phyloP scores from a whole-genome alignment of 2,797 vertebrate species.

The Eospalax fontanierii region DNA sequence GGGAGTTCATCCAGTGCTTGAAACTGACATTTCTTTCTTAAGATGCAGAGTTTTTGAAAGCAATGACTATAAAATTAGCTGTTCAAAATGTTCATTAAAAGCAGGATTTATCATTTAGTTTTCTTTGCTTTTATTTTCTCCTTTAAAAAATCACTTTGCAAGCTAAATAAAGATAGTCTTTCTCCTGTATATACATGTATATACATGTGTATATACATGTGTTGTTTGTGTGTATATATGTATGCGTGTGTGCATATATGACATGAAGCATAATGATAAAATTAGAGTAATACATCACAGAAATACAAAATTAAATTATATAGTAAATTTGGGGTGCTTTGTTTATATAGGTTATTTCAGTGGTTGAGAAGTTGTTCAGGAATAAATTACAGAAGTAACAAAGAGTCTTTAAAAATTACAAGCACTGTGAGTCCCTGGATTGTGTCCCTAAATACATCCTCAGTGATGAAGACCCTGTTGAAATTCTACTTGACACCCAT shows the following conservation, averaged over 20 bases:
- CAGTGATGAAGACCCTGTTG: conserved; percentile 66
- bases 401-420: conserved; percentile 50
- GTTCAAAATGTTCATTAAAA: neutral
- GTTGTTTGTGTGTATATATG: neutral
- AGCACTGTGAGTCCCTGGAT: conserved; percentile 49
- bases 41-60: conserved; percentile 37
- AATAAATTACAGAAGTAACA: conserved; percentile 75
- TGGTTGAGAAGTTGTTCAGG: conserved; percentile 79
- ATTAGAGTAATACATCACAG: conserved; percentile 7
- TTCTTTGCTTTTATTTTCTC: conserved; percentile 45
- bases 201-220: neutral
- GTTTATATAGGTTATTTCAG: conserved; percentile 77
- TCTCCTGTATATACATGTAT: neutral
- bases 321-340: conserved; percentile 39
- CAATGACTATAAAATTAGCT: neutral
- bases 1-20: neutral
- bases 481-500: conserved; percentile 66
- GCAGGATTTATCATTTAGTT: conserved; percentile 19
- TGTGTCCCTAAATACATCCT: conserved; percentile 76
- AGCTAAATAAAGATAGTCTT: neutral
- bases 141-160: conserved; percentile 51
- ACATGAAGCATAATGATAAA: conserved; percentile 31
- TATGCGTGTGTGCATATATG: neutral
- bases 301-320: neutral
- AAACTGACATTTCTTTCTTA: conserved; percentile 59